Conservation (phyloP, 2,888 invertebrate genomes). For the Notocelia uddmanniana region DNA sequence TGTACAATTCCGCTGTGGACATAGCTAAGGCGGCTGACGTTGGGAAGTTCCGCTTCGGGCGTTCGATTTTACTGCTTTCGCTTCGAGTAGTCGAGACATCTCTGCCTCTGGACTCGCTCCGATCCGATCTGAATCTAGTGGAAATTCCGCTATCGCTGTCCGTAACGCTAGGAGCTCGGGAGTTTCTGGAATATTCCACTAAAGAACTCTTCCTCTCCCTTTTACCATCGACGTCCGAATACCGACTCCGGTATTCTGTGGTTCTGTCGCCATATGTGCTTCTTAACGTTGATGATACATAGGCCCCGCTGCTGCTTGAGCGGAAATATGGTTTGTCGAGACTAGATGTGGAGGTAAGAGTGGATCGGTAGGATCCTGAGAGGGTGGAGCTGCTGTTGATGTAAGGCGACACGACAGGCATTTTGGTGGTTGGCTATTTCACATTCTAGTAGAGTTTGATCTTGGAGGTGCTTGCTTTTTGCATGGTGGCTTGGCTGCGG, state of each 20-base stretch:
- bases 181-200: constrained; percentile 70
- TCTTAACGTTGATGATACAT: constrained; percentile 69
- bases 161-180: constrained; percentile 77
- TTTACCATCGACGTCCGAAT: constrained; percentile 75
- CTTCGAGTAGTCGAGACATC: constrained; percentile 84
- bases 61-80: constrained; percentile 81
- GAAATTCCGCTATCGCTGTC: constrained; percentile 81
- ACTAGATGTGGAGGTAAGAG: constrained; percentile 76
- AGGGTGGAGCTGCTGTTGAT: constrained; percentile 76
- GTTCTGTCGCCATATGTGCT: constrained; percentile 70
- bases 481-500: constrained; percentile 58
- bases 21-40: constrained; percentile 83
- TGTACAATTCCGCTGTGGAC: constrained; percentile 89
- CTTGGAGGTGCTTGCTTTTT: constrained; percentile 64
- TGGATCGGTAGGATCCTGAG: constrained; percentile 81
- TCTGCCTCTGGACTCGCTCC: constrained; percentile 83
- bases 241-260: constrained; percentile 74
- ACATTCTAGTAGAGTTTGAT: constrained; percentile 59
- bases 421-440: constrained; percentile 57
- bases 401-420: constrained; percentile 87
- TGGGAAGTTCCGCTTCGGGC: constrained; percentile 71
- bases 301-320: constrained; percentile 73
- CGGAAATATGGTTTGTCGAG: constrained; percentile 85
- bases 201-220: constrained; percentile 74
- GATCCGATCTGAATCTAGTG: constrained; percentile 69